A percentile compares a stretch with the other conserved stretches of the same genome.
phyloP scores from a whole-genome alignment of 2,797 vertebrate species.

The Premnoplex brunnescens region DNA sequence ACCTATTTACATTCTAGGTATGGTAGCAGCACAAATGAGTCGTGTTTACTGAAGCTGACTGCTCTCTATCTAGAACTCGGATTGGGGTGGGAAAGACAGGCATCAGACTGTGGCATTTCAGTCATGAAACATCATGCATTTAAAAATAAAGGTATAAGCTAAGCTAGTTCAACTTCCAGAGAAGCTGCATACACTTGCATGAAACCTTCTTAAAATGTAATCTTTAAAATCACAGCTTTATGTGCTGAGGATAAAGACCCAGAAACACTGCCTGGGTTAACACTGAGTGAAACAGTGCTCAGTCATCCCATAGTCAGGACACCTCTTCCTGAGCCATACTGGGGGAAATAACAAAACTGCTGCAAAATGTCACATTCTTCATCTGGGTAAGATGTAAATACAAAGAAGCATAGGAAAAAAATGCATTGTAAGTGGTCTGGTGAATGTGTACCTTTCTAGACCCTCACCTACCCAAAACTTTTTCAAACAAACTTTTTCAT shows the following conservation, averaged over 20 bases:
- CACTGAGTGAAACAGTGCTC: neutral
- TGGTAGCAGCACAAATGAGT: neutral
- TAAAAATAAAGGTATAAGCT: neutral
- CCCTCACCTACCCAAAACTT: neutral
- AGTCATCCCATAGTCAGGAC: neutral
- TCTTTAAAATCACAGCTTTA: rapidly evolving
- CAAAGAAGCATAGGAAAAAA: neutral
- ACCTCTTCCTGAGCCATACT: neutral
- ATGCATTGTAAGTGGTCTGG: neutral
- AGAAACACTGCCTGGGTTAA: neutral
- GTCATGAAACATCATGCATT: neutral
- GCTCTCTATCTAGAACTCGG: neutral
- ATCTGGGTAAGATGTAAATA: neutral
- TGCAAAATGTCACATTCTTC: neutral
- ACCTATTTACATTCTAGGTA: neutral
- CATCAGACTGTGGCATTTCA: neutral
- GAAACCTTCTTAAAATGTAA: neutral
- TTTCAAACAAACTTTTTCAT: neutral
- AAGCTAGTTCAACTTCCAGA: neutral
- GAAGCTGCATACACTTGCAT: neutral
- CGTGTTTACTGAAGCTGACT: neutral
- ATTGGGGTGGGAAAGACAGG: neutral
- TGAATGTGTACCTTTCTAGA: neutral
- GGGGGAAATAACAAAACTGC: neutral
- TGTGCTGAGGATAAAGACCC: neutral